Evolutionary conservation across 1,140 invertebrate species (phyloP).

Genomic region (Ptiloglossa arizonensis): DNA sequence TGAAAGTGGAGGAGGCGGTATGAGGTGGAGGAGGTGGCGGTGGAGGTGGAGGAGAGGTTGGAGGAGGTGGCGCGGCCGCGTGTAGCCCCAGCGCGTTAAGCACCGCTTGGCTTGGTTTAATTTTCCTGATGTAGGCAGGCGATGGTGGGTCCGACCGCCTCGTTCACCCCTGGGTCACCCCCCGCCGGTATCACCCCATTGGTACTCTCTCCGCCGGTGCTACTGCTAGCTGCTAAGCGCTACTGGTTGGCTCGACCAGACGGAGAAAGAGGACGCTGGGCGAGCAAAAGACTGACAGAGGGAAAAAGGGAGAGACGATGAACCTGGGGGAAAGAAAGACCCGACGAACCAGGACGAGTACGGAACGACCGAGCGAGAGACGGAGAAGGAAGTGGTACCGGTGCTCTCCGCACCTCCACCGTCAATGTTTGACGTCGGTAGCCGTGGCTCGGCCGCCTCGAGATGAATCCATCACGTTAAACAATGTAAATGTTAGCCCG

Average conservation of each 20-base stretch:
- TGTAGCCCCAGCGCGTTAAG: constrained; percentile 81
- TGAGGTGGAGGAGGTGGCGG: constrained; percentile 71
- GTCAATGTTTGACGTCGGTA: constrained; percentile 77
- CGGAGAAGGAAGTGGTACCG: constrained; percentile 49
- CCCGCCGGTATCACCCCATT: constrained; percentile 68
- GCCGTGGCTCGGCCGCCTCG: constrained; percentile 66
- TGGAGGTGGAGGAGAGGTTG: constrained; percentile 65
- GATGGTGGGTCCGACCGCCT: constrained; percentile 75
- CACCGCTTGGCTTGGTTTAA: constrained; percentile 82
- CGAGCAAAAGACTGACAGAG: constrained; percentile 25
- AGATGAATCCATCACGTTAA: constrained; percentile 81
- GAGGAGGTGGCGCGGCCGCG: constrained; percentile 72
- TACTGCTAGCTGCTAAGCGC: constrained; percentile 53
- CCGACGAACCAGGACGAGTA: constrained; percentile 18
- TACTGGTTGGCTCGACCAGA: constrained; percentile 52
- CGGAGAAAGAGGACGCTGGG: constrained; percentile 42
- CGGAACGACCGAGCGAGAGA: constrained; percentile 11
- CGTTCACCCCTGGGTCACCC: constrained; percentile 76
- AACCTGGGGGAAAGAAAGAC: constrained; percentile 13
- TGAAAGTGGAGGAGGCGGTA: constrained; percentile 53
- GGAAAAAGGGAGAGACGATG: constrained; percentile 25
- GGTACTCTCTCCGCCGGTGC: constrained; percentile 52
- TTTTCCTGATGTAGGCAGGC: constrained; percentile 82
- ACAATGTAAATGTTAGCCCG: constrained; percentile 81
- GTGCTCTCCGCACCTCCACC: constrained; percentile 64